Percentiles rank a stretch among this genome's conserved stretches.
Conservation (phyloP, 1,140 invertebrate species). For the Trissolcus basalis region DNA sequence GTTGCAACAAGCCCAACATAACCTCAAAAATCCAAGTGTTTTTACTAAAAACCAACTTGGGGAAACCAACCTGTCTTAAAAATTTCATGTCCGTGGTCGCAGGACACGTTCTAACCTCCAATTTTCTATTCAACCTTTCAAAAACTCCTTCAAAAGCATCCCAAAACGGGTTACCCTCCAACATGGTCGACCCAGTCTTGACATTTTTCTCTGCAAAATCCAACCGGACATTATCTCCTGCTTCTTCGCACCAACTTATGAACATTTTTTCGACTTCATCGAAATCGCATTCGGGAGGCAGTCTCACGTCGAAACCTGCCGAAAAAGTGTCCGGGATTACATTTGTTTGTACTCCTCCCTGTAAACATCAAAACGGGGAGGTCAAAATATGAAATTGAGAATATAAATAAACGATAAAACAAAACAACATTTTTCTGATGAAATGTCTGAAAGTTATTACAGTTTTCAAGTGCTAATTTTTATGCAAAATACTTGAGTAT, state of each 20-base stretch:
- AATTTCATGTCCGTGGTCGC: conserved; percentile 88
- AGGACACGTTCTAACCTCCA: conserved; percentile 84
- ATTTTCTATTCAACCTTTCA: conserved; percentile 76
- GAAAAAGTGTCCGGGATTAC: conserved; percentile 90
- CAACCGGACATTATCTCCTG: conserved; percentile 85
- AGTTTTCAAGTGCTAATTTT: too few species aligned
- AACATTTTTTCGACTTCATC: conserved; percentile 85
- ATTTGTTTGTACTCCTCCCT: conserved; percentile 93
- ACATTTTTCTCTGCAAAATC: conserved; percentile 84
- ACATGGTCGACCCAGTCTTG: conserved; percentile 80
- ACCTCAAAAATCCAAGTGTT: too few species aligned
- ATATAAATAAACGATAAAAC: too few species aligned
- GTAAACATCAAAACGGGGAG: neutral
- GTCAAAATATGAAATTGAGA: too few species aligned
- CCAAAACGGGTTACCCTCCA: conserved; percentile 88
- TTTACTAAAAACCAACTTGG: neutral
- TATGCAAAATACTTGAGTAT: too few species aligned
- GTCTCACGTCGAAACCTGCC: conserved; percentile 87
- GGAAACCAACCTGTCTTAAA: conserved; percentile 67
- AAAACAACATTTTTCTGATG: too few species aligned
- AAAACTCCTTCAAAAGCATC: conserved; percentile 82
- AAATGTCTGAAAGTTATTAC: too few species aligned
- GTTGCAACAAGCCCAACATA: too few species aligned
- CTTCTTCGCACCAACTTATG: conserved; percentile 86
- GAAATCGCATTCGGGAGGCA: conserved; percentile 84